Base-by-base conservation (phyloP, 2,797 vertebrate species). In the Mus spretus region DNA sequence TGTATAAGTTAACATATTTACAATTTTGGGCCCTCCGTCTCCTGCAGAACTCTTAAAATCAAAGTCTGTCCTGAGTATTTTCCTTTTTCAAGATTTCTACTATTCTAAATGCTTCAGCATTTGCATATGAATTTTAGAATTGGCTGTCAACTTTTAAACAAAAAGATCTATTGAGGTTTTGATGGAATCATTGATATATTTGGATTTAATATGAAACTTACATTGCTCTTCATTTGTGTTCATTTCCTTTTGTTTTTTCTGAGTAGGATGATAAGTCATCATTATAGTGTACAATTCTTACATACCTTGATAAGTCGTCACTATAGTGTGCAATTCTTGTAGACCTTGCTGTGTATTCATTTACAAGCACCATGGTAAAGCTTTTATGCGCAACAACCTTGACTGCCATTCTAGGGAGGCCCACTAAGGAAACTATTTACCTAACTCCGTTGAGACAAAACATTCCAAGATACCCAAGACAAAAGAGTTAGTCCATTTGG, bases 71-170 rank as follows among this genome's bases (percentile, higher is more conserved):
- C 13, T 50, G 81, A 72, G 14, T 67, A 77, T 85, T 92, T 92
- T 91, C 95, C 47, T 59, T 89, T 28, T 81, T 94, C 53, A 90
- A 96, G 53, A 93, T 89, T 92, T 59, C 67, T 59, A 28, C 40
- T 91, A 37, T 92, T 90, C 70, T 61, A 90, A 47, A 44, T 85
- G 28, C 47, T 93, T 94, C 28, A 87, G 47, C 2, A 82, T 92
- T 96, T 96, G 57, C 20, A 53, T 80, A 24, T 91, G 70, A 89
- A 81, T 93, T 97, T 93, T 61, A 90, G 75, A 96, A 93, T 80
- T 61, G 24, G 12, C 67, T 91, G 40, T 91, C 77, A 91, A 93
- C 47, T 74, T 95, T 19, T 63, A 74, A n/a, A 40, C 28, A 17
- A 88, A 70, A 93, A n/a, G 79, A 5, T 78, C 19, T 57, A 5